Evolutionary conservation across 2,113 vertebrate species (phyloP), one percentile per base, ranked within the genome.

Genomic region (Lasiurus cinereus): DNA sequence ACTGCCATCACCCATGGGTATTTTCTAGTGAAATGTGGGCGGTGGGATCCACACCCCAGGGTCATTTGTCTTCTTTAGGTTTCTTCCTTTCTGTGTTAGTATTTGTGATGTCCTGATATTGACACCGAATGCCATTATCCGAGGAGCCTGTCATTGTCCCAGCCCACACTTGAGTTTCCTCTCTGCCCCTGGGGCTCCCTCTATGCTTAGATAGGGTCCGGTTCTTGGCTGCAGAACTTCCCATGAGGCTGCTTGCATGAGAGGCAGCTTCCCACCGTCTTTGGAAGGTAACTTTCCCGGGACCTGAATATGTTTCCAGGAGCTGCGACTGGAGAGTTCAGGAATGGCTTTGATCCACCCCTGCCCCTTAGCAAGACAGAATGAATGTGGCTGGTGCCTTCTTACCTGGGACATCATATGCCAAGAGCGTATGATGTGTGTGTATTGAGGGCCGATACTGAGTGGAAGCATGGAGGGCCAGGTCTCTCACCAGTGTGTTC

Each of bases 1-100:
- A 6, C 2, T 0, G 21, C 64, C 27, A 56, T 69, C 22, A 0
- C 33, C 29, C 1, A 0, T 3, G 36, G 56, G 15, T 21, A 8
- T 48, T 33, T 88, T 90, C 50, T 72, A 59, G 82, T 76, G 66
- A 56, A 21, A 29, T 11, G 21, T n/a, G 52, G 50, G 48, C 50
- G 3, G 24, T 67, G 54, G 66, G 64, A 15, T 78, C 43, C 5
- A 19, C 16, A 66, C 76, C 46, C 14, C 56, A 46, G 31, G 19
- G 4, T 74, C 11, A 0, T 5, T 13, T 1, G 27, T 84, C 69
- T 59, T 1, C 39, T 24, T 83, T 9, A 66, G 31, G 13, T 90
- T 52, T 89, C 50, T 96, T 83, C 43, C 18, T 74, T 66, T 62
- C 82, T 66, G 43, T 48, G 8, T 59, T 69, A 8, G 39, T 14